Base-by-base conservation (phyloP, 2,888 invertebrate species). In the Tetragonula carbonaria region DNA sequence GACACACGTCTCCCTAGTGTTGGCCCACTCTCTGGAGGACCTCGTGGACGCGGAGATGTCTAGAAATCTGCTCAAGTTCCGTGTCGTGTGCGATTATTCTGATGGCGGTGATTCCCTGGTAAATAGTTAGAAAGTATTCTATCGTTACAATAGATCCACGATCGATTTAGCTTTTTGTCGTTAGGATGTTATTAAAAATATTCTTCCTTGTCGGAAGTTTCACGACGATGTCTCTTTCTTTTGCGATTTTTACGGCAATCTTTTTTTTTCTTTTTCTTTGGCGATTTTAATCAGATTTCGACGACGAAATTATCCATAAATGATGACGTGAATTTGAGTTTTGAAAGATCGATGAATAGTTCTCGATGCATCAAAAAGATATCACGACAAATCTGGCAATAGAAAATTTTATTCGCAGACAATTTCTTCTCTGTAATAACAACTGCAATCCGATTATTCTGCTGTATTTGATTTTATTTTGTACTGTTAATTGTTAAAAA, bases 11-110 rank as follows among this genome's bases (percentile, higher is more conserved):
- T 96, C 97, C 6, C 96, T 98, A 74, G 95, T 97, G 78, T 95
- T 98, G 84, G 97, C 97, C 0, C 96, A 97, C 94, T 97, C 97
- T 3, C 95, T 98, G 87, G 98, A 98, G 91, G 96, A 97, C 74
- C 95, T 98, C 67, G 98, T 98, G 38, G 98, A 98, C 95, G 96
- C 96, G 33, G 97, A 97, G 92, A 95, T 96, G 74, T 97, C 98
- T 0, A 96, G 97, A 93, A 98, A 98, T 94, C 96, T 98, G 71
- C 96, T 98, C 83, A 98, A 98, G 95, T 98, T 98, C 95, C 95
- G 97, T 66, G 96, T 98, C 55, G 96, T 97, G 65, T 98, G 98
- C 92, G 97, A 97, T 92, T 96, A 96, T 90, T 96, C 96, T 74
- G 95, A 96, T 23, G 96, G 96, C 16, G 96, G 96, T 88, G 97